Conservation (phyloP, 1,140 invertebrate species). For the Philaenus spumarius region DNA sequence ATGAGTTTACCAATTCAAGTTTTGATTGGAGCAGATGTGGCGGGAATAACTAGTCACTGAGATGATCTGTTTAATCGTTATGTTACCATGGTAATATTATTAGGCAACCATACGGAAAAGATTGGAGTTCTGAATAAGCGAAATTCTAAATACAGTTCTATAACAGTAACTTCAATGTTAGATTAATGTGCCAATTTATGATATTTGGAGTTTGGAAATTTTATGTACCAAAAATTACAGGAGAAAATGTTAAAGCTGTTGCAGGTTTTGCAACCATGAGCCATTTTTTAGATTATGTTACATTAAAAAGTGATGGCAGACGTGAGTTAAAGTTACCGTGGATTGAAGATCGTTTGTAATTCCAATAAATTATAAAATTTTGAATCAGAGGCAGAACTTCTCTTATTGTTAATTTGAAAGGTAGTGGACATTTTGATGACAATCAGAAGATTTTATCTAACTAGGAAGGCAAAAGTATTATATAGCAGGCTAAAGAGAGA, state of each 20-base stretch:
- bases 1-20: no score
- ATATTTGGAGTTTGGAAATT: constrained; percentile 9
- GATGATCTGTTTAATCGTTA: no score
- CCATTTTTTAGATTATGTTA: constrained; percentile 3
- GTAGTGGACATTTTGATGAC: background rate
- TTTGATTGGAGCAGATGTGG: no score
- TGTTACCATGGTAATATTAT: no score
- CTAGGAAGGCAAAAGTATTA: constrained; percentile 1
- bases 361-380: background rate
- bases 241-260: background rate
- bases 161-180: background rate
- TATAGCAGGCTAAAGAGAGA: constrained; percentile 2
- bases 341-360: background rate
- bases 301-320: background rate
- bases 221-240: background rate
- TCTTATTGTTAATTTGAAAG: background rate
- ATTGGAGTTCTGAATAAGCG: no score
- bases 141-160: background rate
- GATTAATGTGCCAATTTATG: no score
- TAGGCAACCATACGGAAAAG: no score
- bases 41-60: no score
- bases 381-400: background rate
- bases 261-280: background rate
- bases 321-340: constrained; percentile 13
- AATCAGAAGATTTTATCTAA: constrained; percentile 7